These are phyloP conservation scores for Drosophila ironensis DNA, from an alignment of 1,140 invertebrate species.

Conservation along the genomic window DNA sequence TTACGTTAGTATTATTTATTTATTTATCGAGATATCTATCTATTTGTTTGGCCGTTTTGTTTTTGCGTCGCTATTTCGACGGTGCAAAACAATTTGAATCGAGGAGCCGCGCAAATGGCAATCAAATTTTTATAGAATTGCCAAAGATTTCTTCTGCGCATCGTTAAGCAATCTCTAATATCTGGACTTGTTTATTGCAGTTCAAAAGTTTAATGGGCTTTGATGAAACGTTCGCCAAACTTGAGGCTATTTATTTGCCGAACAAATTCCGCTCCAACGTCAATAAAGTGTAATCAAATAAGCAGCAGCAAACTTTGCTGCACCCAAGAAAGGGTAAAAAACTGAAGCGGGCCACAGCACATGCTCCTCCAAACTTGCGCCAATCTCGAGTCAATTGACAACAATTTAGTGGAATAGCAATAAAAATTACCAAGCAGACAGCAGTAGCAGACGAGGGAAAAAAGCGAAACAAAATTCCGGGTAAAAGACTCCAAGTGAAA, in stretches of 20 bases:
- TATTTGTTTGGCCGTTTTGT: conserved; percentile 11
- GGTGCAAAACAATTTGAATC: conserved; percentile 18
- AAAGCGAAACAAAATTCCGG: conserved; percentile 39
- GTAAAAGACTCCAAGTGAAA: conserved; percentile 41
- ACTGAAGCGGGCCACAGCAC: conserved; percentile 20
- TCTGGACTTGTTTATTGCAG: conserved; percentile 24
- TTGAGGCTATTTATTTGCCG: conserved; percentile 11
- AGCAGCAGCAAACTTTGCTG: conserved; percentile 7
- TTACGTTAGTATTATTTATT: conserved; percentile 43
- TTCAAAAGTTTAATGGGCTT: conserved; percentile 33
- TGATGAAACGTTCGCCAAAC: conserved; percentile 16
- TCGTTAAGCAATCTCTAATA: conserved; percentile 20
- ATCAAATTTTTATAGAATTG: conserved; percentile 32
- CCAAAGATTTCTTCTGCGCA: conserved; percentile 8
- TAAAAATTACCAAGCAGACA: conserved; percentile 48
- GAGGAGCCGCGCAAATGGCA: conserved; percentile 5
- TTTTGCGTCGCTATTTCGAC: conserved; percentile 37
- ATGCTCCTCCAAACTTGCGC: conserved; percentile 42
- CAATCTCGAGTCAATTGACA: conserved; percentile 57
- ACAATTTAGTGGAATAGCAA: conserved; percentile 60
- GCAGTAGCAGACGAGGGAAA: conserved; percentile 9
- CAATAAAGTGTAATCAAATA: conserved; percentile 31
- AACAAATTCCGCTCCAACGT: neutral
- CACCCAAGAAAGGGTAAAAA: conserved; percentile 11
- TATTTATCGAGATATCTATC: conserved; percentile 30